Base-by-base conservation (phyloP, 2,888 invertebrate species). In the Cenopis cana region DNA sequence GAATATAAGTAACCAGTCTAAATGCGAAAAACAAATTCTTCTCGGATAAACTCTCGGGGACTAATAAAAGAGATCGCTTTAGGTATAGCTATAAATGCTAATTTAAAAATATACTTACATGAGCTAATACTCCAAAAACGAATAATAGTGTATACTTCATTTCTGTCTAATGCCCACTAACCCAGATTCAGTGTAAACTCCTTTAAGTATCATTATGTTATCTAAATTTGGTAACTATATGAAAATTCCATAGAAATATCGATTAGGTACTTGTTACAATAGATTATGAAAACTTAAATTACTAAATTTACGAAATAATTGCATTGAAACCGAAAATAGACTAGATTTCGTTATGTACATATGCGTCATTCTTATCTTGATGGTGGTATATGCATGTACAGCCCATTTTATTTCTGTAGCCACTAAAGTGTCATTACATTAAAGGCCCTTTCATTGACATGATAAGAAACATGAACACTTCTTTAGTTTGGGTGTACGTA, bases 131-230 rank as follows among this genome's bases (percentile, higher is more conserved):
- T 5, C 38, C 67, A 20, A 49, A 67, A 41, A 60, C 49, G 6
- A 61, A 38, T 9, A 71, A 29, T 12, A 71, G 6, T 14, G 49
- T 14, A 36, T 10, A 33, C 54, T 67, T 71, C 71, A 71, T 71
- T 50, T 61, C 38, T 17, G 20, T 18, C 18, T 41, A 11, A 9
- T 18, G 24, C 29, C 41, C 46, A 71, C 61, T 66, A 67, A 55
- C 71, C 66, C 18, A 71, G 14, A 61, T 71, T 41, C 67, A 29
- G 29, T 67, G 49, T 46, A 12, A 8, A 9, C 41, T 4, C 11
- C 49, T 46, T 67, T 71, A 61, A 29, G 66, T 71, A 71, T 55
- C 1, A n/a, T 36, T 41, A n/a, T 56, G 29, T 67, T 71, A 71
- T 71, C 71, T 14, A 46, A 60, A 49, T 38, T 71, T 66, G 36